Evolutionary conservation across 2,113 vertebrate species (phyloP), one percentile per base, ranked within the genome.

Genomic region (Dicerorhinus sumatrensis): DNA sequence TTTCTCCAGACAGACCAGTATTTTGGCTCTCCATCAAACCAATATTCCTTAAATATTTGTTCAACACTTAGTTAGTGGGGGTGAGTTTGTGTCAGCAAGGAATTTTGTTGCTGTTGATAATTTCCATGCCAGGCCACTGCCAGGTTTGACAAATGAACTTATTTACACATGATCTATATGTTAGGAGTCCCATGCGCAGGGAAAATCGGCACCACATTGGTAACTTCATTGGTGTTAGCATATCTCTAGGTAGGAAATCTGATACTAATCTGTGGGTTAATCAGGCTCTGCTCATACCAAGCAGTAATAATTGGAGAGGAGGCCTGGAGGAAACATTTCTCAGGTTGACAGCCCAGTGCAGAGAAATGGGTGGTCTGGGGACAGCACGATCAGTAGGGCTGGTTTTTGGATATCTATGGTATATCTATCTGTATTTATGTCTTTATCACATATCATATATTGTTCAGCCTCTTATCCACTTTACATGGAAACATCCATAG

Each of bases 91-190:
- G 2, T 85, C 62, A 48, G 4, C 1, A 39, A 86, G 36, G 33
- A 81, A 16, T 82, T 72, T 48, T 48, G 62, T 92, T 63, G 25
- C 27, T 65, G 7, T 48, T 21, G 81, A 4, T 67, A 16, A 36
- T 5, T 89, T 77, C 33, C 48, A 51, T 23, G 29, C 56, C 60
- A 36, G 16, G 13, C 11, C 17, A 5, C 31, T 51, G 23, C 17
- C 20, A 42, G 48, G 21, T 33, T 95, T 75, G 82, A 60, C 46
- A 80, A 56, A 21, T 20, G 23, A 4, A 83, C 3, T 29, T 42
- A 27, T 39, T 77, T 81, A 42, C 0, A 20, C 3, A 0, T 7
- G 9, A 31, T 56, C 3, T 0, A 10, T 14, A 8, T 17, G 6
- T 65, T 58, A 81, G 58, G 33, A 63, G 60, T n/a, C 31, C 9